Percentiles rank a stretch among this genome's conserved stretches.
These are phyloP conservation scores for Holocentrus rufus DNA, from an alignment of 2,797 vertebrate species.

Conservation along the genomic window DNA sequence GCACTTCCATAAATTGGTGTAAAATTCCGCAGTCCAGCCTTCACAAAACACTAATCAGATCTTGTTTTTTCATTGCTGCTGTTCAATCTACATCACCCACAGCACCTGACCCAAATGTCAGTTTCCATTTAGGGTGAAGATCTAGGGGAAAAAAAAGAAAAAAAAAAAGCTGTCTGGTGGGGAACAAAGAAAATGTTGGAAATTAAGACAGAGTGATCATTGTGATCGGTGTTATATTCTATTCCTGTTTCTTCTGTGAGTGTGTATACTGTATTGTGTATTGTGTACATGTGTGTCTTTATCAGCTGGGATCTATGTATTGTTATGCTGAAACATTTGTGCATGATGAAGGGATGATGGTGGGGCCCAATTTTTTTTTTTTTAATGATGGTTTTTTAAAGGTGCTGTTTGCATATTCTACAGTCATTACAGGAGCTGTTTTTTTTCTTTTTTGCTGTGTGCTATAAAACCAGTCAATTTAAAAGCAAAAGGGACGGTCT, in stretches of 20 bases:
- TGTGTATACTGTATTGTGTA: background rate
- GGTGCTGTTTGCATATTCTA: constrained; percentile 60
- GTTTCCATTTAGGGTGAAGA: constrained; percentile 46
- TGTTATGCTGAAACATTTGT: constrained; percentile 15
- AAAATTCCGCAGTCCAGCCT: constrained; percentile 59
- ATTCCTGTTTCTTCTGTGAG: constrained; percentile 6
- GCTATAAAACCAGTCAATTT: constrained; percentile 48
- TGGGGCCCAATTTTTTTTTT: no score
- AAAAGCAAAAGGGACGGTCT: constrained; percentile 31
- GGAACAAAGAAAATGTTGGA: constrained; percentile 30
- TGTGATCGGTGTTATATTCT: constrained; percentile 17
- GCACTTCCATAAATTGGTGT: constrained; percentile 51
- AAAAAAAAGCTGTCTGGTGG: constrained; percentile 29
- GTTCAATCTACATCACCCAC: constrained; percentile 45
- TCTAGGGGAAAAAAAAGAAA: constrained; percentile 27
- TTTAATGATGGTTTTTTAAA: no score
- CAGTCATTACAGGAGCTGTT: constrained; percentile 59
- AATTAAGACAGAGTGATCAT: constrained; percentile 45
- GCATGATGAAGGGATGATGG: background rate
- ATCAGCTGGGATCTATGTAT: constrained; percentile 20
- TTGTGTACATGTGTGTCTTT: background rate
- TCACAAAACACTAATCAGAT: constrained; percentile 64
- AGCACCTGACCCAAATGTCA: constrained; percentile 61
- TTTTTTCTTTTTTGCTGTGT: constrained; percentile 45
- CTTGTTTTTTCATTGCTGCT: constrained; percentile 56